Evolutionary conservation across 64 coral and sea anemone species (phyloP).

Genomic region (Platygyra sinensis): DNA sequence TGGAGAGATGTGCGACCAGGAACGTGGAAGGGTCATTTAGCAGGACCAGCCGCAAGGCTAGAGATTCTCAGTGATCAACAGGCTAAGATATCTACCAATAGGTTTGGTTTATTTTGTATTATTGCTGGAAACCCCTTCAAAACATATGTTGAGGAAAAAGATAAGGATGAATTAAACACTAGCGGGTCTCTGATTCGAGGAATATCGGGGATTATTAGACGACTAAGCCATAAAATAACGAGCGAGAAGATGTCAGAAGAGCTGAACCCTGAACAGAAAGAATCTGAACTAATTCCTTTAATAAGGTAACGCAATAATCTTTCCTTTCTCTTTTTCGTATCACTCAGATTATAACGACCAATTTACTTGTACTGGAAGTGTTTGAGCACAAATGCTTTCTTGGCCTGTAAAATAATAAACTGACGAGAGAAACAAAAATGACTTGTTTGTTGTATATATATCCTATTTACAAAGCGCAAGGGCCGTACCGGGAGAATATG

Average conservation of each 20-base stretch:
- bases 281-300: background rate
- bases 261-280: background rate
- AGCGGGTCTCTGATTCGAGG: background rate
- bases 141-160: background rate
- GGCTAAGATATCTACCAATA: background rate
- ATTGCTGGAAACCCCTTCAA: background rate
- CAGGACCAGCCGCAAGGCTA: background rate
- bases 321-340: too few species aligned
- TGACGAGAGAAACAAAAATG: too few species aligned
- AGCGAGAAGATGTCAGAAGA: background rate
- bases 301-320: background rate
- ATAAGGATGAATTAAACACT: background rate
- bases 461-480: too few species aligned
- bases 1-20: background rate
- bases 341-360: too few species aligned
- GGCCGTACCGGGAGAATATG: too few species aligned
- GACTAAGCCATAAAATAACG: background rate
- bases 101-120: background rate
- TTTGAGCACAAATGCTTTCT: too few species aligned
- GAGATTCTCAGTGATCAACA: background rate
- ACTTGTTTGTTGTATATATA: too few species aligned
- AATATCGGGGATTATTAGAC: background rate
- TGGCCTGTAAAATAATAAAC: too few species aligned
- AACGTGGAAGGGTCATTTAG: background rate
- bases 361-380: too few species aligned